Percentiles rank a stretch among this genome's conserved stretches.
Evolutionary conservation across 2,888 invertebrate species (phyloP).

Genomic region (Spilosoma lubricipeda): DNA sequence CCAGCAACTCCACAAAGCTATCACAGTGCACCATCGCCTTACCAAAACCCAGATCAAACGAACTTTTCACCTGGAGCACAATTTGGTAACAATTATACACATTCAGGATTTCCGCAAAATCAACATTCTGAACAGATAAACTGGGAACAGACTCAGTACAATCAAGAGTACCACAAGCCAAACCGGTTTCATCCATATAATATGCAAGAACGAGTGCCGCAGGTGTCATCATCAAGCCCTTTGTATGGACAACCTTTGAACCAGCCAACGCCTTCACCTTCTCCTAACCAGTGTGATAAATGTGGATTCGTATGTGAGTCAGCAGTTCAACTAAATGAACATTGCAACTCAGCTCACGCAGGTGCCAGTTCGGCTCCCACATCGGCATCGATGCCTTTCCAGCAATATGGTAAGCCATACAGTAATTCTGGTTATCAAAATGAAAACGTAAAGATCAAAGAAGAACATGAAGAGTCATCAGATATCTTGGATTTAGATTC

Average conservation of each 20-base stretch:
- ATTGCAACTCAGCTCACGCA: slow-evolving; percentile 89
- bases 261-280: slow-evolving; percentile 90
- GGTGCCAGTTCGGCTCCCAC: slow-evolving; percentile 74
- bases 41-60: slow-evolving; percentile 87
- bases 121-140: slow-evolving; percentile 81
- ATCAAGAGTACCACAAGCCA: slow-evolving; percentile 79
- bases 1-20: slow-evolving; percentile 89
- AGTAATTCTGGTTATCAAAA: slow-evolving; percentile 78
- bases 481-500: slow-evolving; percentile 95
- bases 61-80: slow-evolving; percentile 86
- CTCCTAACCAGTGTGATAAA: slow-evolving; percentile 93
- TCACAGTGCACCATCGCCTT: slow-evolving; percentile 89
- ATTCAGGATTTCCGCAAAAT: slow-evolving; percentile 82
- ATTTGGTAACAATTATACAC: slow-evolving; percentile 82
- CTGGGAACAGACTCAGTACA: slow-evolving; percentile 82
- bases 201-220: slow-evolving; percentile 84
- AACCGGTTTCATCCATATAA: slow-evolving; percentile 84
- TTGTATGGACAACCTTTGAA: slow-evolving; percentile 86
- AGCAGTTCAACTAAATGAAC: slow-evolving; percentile 90
- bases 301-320: slow-evolving; percentile 93
- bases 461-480: slow-evolving; percentile 90
- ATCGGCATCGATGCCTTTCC: slow-evolving; percentile 81
- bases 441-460: slow-evolving; percentile 84
- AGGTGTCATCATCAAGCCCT: slow-evolving; percentile 85
- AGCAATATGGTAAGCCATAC: slow-evolving; percentile 84